These are phyloP conservation scores for Campoletis sonorensis DNA, from an alignment of 1,140 invertebrate genomes.

Conservation along the genomic window DNA sequence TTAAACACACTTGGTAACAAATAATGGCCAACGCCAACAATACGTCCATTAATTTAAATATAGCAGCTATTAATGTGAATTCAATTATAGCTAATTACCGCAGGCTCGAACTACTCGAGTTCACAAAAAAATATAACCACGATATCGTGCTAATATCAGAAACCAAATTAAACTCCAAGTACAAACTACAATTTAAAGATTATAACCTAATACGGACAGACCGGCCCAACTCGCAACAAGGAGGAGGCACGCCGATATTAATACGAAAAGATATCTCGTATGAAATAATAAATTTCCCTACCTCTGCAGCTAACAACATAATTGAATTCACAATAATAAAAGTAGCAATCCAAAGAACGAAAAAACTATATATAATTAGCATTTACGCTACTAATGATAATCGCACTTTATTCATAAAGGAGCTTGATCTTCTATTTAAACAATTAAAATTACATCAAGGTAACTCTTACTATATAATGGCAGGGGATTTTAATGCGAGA, in stretches of 20 bases:
- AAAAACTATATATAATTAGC: conserved; percentile 33
- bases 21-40: not conserved
- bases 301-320: conserved; percentile 6
- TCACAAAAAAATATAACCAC: not conserved
- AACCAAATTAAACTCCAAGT: conserved; percentile 40
- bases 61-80: conserved; percentile 45
- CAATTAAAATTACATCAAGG: not conserved
- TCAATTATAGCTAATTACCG: conserved; percentile 32
- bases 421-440: conserved; percentile 22
- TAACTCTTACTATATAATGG: conserved; percentile 25
- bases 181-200: conserved; percentile 29
- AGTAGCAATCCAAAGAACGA: conserved; percentile 36
- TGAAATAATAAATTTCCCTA: not conserved
- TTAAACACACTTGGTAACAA: not conserved
- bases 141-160: conserved; percentile 41
- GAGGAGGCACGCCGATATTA: conserved; percentile 41
- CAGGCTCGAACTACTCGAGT: conserved; percentile 17
- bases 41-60: not conserved
- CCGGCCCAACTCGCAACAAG: not conserved
- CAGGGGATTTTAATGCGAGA: conserved; percentile 43
- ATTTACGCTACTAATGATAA: conserved; percentile 9
- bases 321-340: conserved; percentile 64
- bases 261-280: conserved; percentile 24
- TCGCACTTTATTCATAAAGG: conserved; percentile 2
- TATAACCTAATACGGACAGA: conserved; percentile 37